phyloP scores from a whole-genome alignment of 2,888 invertebrate species.

The Microctonus brassicae region DNA sequence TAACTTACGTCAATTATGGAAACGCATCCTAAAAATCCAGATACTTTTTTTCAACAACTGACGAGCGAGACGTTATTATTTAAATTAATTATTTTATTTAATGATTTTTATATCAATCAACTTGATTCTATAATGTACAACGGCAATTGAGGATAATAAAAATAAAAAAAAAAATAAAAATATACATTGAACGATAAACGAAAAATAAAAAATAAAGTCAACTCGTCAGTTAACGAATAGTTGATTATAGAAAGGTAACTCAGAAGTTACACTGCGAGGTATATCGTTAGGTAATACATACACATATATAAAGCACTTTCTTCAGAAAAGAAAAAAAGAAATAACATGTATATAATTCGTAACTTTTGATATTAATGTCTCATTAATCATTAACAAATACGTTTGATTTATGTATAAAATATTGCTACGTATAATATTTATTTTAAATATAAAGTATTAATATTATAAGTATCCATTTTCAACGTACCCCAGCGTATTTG shows the following conservation, averaged over 20 bases:
- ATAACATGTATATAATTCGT: slow-evolving; percentile 41
- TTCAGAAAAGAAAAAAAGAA: slow-evolving; percentile 22
- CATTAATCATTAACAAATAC: background rate
- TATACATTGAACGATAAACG: too few species aligned
- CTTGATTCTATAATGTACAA: background rate
- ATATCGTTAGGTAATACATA: slow-evolving; percentile 61
- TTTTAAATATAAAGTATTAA: slow-evolving; percentile 46
- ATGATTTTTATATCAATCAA: too few species aligned
- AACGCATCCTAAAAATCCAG: slow-evolving; percentile 47
- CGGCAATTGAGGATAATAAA: slow-evolving; percentile 1
- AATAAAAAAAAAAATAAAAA: too few species aligned
- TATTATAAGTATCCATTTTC: slow-evolving; percentile 60
- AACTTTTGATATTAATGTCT: slow-evolving; percentile 30
- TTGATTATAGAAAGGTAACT: slow-evolving; percentile 56
- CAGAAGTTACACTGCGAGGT: slow-evolving; percentile 61
- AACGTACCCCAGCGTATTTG: slow-evolving; percentile 47
- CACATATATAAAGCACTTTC: slow-evolving; percentile 26
- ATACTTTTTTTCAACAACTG: slow-evolving; percentile 12
- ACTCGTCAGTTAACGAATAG: slow-evolving; percentile 47
- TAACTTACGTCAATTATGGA: slow-evolving; percentile 58
- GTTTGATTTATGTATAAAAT: slow-evolving; percentile 42
- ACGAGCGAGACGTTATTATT: background rate
- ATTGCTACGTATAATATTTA: slow-evolving; percentile 43
- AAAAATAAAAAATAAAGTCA: background rate
- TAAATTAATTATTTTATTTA: slow-evolving; percentile 9